A percentile compares a stretch with the other conserved stretches of the same genome.
Conservation (phyloP, 2,888 invertebrate species). For the Mythimna impura region DNA sequence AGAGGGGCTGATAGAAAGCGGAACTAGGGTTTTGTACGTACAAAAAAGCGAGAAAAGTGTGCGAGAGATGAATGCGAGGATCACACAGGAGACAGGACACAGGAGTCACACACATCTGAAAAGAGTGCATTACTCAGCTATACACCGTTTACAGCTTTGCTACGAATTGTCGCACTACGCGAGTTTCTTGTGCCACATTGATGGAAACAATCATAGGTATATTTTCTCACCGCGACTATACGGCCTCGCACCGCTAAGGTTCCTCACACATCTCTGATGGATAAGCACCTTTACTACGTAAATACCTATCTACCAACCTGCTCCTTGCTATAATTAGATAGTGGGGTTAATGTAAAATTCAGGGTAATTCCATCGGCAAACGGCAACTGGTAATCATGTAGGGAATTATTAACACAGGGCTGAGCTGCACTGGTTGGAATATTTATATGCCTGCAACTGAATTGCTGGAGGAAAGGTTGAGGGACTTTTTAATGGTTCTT, state of each 20-base stretch:
- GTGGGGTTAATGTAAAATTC: constrained; percentile 55
- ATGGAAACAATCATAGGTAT: neutral
- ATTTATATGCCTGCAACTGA: constrained; percentile 39
- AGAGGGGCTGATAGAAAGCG: neutral
- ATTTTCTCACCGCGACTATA: neutral
- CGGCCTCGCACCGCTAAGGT: neutral
- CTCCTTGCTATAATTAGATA: constrained; percentile 53
- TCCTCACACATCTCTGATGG: neutral
- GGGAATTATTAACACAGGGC: constrained; percentile 57
- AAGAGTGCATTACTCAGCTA: neutral
- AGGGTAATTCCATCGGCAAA: constrained; percentile 60
- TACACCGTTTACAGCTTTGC: neutral
- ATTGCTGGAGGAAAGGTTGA: constrained; percentile 31
- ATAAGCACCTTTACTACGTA: constrained; percentile 2
- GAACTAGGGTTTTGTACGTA: neutral
- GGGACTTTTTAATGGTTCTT: constrained; percentile 15
- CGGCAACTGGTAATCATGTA: constrained; percentile 55
- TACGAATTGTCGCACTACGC: neutral
- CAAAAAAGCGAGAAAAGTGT: neutral
- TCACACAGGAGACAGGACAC: too few species aligned
- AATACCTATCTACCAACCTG: constrained; percentile 22
- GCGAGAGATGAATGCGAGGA: neutral
- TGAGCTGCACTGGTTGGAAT: constrained; percentile 23
- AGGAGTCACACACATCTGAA: too few species aligned
- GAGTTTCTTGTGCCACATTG: neutral